Evolutionary conservation across 1,140 invertebrate genomes (phyloP).

Genomic region (Dinothrombium tinctorium): DNA sequence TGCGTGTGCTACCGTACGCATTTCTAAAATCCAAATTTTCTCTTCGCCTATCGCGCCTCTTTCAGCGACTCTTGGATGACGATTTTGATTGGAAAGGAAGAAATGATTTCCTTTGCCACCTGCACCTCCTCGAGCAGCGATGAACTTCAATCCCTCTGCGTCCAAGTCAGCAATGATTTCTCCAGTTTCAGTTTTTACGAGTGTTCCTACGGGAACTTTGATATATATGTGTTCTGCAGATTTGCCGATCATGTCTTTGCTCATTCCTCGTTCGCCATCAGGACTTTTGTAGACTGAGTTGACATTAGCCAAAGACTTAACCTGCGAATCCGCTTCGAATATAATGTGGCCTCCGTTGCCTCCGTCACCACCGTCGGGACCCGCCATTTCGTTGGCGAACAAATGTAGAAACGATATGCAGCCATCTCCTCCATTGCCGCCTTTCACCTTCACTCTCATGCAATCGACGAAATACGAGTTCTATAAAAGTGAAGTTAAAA

Average conservation of each 20-base stretch:
- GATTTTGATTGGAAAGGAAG: slow-evolving; percentile 54
- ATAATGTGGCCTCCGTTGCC: slow-evolving; percentile 92
- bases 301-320: slow-evolving; percentile 48
- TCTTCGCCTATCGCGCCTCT: slow-evolving; percentile 62
- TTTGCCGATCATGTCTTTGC: slow-evolving; percentile 58
- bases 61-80: slow-evolving; percentile 64
- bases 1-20: slow-evolving; percentile 76
- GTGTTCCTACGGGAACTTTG: slow-evolving; percentile 25
- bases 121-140: slow-evolving; percentile 75
- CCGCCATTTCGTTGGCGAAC: slow-evolving; percentile 56
- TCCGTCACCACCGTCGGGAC: slow-evolving; percentile 88
- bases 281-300: slow-evolving; percentile 31
- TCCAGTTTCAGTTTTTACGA: slow-evolving; percentile 13
- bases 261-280: slow-evolving; percentile 42
- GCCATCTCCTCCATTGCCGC: slow-evolving; percentile 78
- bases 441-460: slow-evolving; percentile 29
- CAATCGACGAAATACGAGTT: slow-evolving; percentile 23
- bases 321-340: slow-evolving; percentile 31
- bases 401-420: slow-evolving; percentile 54
- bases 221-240: slow-evolving; percentile 52
- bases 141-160: slow-evolving; percentile 47
- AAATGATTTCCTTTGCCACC: slow-evolving; percentile 86
- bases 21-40: slow-evolving; percentile 43
- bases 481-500: not conserved
- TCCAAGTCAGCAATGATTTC: slow-evolving; percentile 38